phyloP scores from a whole-genome alignment of 2,888 invertebrate species.

The Ectropis crepuscularia region DNA sequence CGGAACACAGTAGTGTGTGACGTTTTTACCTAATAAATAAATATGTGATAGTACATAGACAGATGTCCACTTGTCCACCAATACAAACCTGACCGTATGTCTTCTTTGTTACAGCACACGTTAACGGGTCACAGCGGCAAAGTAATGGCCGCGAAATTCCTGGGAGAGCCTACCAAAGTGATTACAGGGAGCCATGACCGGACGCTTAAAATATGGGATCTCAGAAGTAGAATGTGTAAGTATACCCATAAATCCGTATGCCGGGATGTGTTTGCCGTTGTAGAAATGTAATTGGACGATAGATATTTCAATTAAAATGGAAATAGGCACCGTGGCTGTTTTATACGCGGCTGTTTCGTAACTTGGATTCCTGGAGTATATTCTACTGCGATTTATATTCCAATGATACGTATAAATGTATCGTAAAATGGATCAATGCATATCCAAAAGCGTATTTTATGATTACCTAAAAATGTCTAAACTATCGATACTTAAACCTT shows the following conservation, averaged over 20 bases:
- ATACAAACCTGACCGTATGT: conserved; percentile 6
- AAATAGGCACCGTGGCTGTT: conserved; percentile 26
- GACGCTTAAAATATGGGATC: conserved; percentile 99
- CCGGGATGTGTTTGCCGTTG: conserved; percentile 23
- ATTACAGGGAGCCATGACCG: conserved; percentile 99
- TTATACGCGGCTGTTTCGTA: conserved; percentile 26
- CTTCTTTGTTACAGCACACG: conserved; percentile 88
- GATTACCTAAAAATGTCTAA: conserved; percentile 12
- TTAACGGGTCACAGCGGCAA: conserved; percentile 98
- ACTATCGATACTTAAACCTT: conserved; percentile 15
- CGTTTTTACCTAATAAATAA: too few species aligned
- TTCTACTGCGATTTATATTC: conserved; percentile 13
- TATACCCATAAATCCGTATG: conserved; percentile 39
- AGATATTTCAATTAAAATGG: conserved; percentile 36
- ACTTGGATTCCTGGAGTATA: conserved; percentile 13
- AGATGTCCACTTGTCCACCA: too few species aligned
- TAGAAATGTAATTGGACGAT: conserved; percentile 34
- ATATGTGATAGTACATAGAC: too few species aligned
- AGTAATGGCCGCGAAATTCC: conserved; percentile 98
- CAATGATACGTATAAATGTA: conserved; percentile 9
- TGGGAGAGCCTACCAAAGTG: conserved; percentile 95
- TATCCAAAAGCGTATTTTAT: conserved; percentile 17
- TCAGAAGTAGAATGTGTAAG: conserved; percentile 90
- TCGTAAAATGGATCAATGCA: conserved; percentile 7
- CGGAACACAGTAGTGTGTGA: too few species aligned